Evolutionary conservation across 2,113 vertebrate genomes (phyloP).

Genomic region (Engystomops pustulosus): DNA sequence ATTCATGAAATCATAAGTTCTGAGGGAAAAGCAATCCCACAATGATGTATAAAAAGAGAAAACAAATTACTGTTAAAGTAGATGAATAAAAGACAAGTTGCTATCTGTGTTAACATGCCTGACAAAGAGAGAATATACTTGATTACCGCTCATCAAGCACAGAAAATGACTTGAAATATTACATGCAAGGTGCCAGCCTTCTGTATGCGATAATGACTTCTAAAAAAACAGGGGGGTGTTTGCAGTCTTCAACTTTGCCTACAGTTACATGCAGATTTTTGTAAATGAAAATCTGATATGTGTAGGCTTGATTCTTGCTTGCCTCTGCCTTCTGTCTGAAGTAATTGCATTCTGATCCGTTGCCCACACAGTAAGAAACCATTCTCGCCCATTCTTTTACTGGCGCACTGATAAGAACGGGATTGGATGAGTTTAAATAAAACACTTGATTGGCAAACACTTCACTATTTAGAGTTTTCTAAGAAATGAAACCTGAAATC

Average conservation of each 20-base stretch:
- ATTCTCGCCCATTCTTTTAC: slow-evolving; percentile 34
- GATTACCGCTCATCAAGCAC: slow-evolving; percentile 21
- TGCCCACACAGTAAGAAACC: slow-evolving; percentile 30
- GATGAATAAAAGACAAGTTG: slow-evolving; percentile 39
- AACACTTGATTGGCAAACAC: slow-evolving; percentile 46
- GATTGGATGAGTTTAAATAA: slow-evolving; percentile 49
- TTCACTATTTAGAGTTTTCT: slow-evolving; percentile 41
- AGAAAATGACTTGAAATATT: slow-evolving; percentile 35
- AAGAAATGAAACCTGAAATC: slow-evolving; percentile 46
- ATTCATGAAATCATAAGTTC: not conserved
- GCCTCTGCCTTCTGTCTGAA: slow-evolving; percentile 38
- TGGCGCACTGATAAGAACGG: slow-evolving; percentile 42
- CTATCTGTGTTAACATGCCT: slow-evolving; percentile 27
- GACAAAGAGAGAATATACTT: slow-evolving; percentile 40
- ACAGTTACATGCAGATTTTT: slow-evolving; percentile 36
- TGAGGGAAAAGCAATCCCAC: not conserved
- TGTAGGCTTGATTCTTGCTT: not conserved
- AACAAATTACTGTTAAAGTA: slow-evolving; percentile 29
- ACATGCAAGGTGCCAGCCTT: slow-evolving; percentile 16
- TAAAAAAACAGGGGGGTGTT: slow-evolving; percentile 2
- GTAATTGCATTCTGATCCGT: slow-evolving; percentile 36
- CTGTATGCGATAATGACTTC: slow-evolving; percentile 17
- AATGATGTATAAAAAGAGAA: slow-evolving; percentile 20
- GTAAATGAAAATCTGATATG: slow-evolving; percentile 37
- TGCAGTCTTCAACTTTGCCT: slow-evolving; percentile 11